Base-by-base conservation (phyloP, 2,113 vertebrate genomes). In the Myxocyprinus asiaticus region DNA sequence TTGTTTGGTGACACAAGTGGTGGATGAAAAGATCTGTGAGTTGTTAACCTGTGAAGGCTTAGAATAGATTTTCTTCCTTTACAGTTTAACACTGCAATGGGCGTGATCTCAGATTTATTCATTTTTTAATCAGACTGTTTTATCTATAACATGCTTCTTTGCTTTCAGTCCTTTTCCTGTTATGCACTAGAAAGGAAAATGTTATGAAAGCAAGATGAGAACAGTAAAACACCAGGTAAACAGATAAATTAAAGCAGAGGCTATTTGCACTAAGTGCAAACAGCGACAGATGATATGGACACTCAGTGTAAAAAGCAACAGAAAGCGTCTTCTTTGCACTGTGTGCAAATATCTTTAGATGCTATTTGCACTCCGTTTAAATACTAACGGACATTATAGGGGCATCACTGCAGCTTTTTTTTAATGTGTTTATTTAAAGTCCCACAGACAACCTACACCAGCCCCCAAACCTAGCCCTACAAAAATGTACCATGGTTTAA, bases 161-260 rank as follows among this genome's bases (percentile, higher is more conserved):
- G 42, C n/a, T 7, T 61, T 58, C 6, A 7, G 3, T 51, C 8
- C 15, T 9, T 56, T 62, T 45, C 12, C 66, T 14, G 15, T 42
- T 7, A 51, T 11, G 7, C 9, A 12, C 0, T 50, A 78, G 70
- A 14, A 58, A 12, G 47, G 77, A 64, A 71, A 14, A 50, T 56
- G 7, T 71, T 10, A 22, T 58, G 5, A 59, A 81, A 63, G 68
- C 12, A 59, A 74, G 62, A 81, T 82, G 9, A 66, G 67, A 63
- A 83, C 79, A 80, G 86, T 86, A 79, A 85, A 88, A 82, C 86
- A 83, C 63, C 88, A 82, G 81, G 84, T 84, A 81, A 64, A 74
- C 79, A 77, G 81, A 86, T 86, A 87, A 88, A 88, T 90, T 81
- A 51, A 33, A 33, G 22, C 22, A 33, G 1, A 33, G 22, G 22